Base-by-base conservation (phyloP, 2,113 vertebrate species). In the Empidonax alnorum region DNA sequence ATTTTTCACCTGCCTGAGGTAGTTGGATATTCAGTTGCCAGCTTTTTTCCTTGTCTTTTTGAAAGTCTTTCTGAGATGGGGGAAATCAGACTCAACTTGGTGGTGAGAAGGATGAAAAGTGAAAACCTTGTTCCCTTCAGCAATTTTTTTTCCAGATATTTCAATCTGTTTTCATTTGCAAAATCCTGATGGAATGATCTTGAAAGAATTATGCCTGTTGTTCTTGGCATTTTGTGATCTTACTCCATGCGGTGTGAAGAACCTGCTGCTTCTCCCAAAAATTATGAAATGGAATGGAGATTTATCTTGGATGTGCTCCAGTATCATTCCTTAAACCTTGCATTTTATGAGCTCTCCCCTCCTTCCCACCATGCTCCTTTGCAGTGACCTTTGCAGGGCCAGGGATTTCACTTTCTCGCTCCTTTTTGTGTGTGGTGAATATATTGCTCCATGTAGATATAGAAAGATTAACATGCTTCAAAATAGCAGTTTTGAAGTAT, bases 291-390 rank as follows among this genome's bases (percentile, higher is more conserved):
- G 16, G 78, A 97, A 96, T 96, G 94, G 96, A 96, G 94, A 96
- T 97, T 98, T 97, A 95, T 97, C 85, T 98, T 98, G 97, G 97
- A 96, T 95, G 58, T 89, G 41, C 87, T 97, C 97, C 98, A 98
- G 90, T 93, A 55, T 96, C 92, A 94, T 96, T 96, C 89, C 86
- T 97, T 94, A 95, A 97, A 96, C 74, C 73, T 92, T 77, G 13
- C 61, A 74, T 94, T 96, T 96, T 92, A 81, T 93, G 80, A 96
- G 90, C 81, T 89, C 84, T 88, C 72, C 27, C 39, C 39, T 74
- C 41, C 56, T 69, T 93, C 69, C 31, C 10, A 18, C 75, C 17
- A 28, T 31, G 69, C 8, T 78, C 14, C 20, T 86, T 87, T 78
- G 47, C n/a, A 63, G n/a, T 9, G 14, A 71, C 79, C 61, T 94